These are phyloP conservation scores for Steatocranus sp. DNA, from an alignment of 2,797 vertebrate genomes.

Conservation along the genomic window DNA sequence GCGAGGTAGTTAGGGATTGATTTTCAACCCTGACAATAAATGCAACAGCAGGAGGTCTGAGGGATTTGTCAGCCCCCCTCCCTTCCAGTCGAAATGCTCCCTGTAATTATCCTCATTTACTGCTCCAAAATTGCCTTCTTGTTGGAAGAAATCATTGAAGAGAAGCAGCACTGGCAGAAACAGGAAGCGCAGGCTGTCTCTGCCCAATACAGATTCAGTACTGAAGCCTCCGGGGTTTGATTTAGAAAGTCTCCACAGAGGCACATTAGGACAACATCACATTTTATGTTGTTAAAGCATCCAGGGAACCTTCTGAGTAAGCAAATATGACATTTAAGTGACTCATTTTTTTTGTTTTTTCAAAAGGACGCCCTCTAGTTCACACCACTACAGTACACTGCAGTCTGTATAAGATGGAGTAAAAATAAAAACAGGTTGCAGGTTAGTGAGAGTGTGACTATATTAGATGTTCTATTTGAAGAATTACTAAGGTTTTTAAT, in stretches of 20 bases:
- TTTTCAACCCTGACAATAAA: not conserved
- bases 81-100: not conserved
- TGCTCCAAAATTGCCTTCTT: conserved; percentile 7
- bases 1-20: not conserved
- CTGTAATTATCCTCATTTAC: conserved; percentile 19
- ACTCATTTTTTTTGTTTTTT: conserved; percentile 33
- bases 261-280: not conserved
- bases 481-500: not conserved
- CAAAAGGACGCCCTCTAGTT: not conserved
- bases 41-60: not conserved
- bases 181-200: not conserved
- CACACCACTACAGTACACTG: not conserved
- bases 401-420: not conserved
- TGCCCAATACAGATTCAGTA: not conserved
- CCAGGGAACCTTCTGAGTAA: conserved; percentile 24
- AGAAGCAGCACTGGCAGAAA: not conserved
- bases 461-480: not conserved
- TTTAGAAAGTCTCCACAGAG: conserved; percentile 11
- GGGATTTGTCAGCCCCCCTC: not conserved
- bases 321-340: conserved; percentile 49
- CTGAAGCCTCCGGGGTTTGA: not conserved
- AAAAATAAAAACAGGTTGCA: not conserved
- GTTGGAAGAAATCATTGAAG: not conserved
- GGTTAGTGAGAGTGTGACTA: not conserved
- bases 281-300: conserved; percentile 19